Base-by-base conservation (phyloP, 2,888 invertebrate genomes). In the Vanessa cardui region DNA sequence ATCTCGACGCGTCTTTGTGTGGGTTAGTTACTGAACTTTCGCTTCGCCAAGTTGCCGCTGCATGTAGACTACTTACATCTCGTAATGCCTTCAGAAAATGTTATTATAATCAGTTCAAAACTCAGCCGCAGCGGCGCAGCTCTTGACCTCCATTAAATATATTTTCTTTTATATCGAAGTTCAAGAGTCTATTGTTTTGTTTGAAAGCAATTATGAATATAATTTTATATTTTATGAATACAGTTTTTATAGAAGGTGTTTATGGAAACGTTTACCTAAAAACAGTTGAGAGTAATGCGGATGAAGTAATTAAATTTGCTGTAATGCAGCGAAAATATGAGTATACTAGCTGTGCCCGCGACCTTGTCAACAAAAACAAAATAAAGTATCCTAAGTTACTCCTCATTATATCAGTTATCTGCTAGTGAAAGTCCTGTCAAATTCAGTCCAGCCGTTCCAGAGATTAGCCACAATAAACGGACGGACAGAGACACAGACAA, bases 51-150 rank as follows among this genome's bases (percentile, higher is more conserved):
- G 59, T 56, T 54, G 44, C 31, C 49, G 68, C 68, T 64, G 20
- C 12, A 54, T 49, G 52, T 56, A 20, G 31, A 62, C 50, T 39
- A 64, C 64, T 69, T 65, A 52, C 16, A 62, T 31, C 60, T 52
- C 26, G 65, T 50, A 69, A 62, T 65, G 62, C 39, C 62, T 61
- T 50, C 52, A 54, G 64, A 64, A 62, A 60, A 62, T 61, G 59
- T 58, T 65, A 59, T 65, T 65, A 62, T 65, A 69, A 65, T 59
- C 62, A 69, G 62, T 66, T 64, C 58, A 54, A 46, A 56, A 59
- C 26, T 52, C 63, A 46, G 18, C 50, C 21, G 50, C 47, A 49
- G 59, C 49, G 39, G 26, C 60, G 58, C 62, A 65, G 45, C 50
- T 59, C 65, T 69, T 54, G 69, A 69, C 69, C 66, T 56, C 45